Evolutionary conservation across 2,113 vertebrate genomes (phyloP).

Genomic region (Muscicapa adusta): DNA sequence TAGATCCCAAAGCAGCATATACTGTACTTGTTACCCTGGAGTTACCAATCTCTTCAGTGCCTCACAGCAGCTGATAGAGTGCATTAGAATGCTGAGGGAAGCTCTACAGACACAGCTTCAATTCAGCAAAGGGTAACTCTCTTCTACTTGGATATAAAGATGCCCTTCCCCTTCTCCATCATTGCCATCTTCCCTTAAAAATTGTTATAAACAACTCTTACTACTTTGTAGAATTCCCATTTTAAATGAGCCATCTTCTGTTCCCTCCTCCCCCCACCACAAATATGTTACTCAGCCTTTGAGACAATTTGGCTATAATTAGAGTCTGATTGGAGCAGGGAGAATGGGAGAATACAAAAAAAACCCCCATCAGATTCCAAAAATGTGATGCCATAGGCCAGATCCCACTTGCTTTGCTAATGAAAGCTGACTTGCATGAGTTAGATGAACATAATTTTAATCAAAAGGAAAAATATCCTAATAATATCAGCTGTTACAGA

Average conservation of each 20-base stretch:
- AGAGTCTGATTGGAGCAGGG: slow-evolving; percentile 57
- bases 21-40: not conserved
- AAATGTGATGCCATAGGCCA: slow-evolving; percentile 30
- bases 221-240: slow-evolving; percentile 23
- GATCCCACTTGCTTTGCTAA: slow-evolving; percentile 39
- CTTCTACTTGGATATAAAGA: not conserved
- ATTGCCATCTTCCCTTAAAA: not conserved
- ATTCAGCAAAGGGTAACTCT: not conserved
- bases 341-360: slow-evolving; percentile 47
- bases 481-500: slow-evolving; percentile 18
- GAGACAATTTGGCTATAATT: slow-evolving; percentile 58
- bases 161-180: not conserved
- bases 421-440: slow-evolving; percentile 5
- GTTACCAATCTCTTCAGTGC: not conserved
- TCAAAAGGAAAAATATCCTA: not conserved
- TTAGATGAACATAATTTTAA: slow-evolving; percentile 21
- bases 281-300: slow-evolving; percentile 50
- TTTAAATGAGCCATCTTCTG: slow-evolving; percentile 37
- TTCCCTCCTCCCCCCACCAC: not conserved
- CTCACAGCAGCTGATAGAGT: not conserved
- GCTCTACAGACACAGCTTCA: not conserved
- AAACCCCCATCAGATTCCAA: slow-evolving; percentile 31
- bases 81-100: not conserved
- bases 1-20: not conserved
- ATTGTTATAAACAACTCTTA: not conserved